These are phyloP conservation scores for Lophotis ruficrista DNA, from an alignment of 2,113 vertebrate species.

Conservation along the genomic window DNA sequence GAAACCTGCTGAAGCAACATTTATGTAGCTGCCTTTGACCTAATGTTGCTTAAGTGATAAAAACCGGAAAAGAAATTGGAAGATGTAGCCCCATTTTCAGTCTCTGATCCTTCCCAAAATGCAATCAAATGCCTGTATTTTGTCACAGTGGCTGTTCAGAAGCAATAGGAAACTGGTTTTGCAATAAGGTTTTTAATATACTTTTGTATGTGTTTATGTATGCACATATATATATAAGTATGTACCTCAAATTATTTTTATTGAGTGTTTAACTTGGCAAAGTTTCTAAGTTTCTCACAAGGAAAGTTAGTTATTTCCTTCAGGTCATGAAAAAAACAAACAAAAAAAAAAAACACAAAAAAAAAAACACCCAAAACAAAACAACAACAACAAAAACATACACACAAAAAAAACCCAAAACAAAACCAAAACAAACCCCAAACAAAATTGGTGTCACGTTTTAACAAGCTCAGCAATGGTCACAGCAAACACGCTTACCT, in stretches of 20 bases:
- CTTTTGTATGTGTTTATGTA: neutral
- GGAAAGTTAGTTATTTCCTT: neutral
- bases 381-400: no score
- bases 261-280: neutral
- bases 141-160: neutral
- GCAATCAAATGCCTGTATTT: neutral
- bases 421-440: neutral
- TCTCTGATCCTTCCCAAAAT: neutral
- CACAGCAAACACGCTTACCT: conserved; percentile 34
- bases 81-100: neutral
- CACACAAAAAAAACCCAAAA: no score
- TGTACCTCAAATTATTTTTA: neutral
- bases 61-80: neutral
- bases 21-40: neutral
- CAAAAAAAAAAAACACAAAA: neutral
- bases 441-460: neutral
- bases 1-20: neutral
- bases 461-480: neutral
- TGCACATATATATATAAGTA: neutral
- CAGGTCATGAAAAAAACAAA: neutral
- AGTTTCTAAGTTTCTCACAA: neutral
- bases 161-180: neutral
- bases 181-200: neutral
- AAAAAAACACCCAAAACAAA: no score
- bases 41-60: neutral